A percentile compares a stretch with the other conserved stretches of the same genome.
Evolutionary conservation across 2,113 vertebrate species (phyloP).

Genomic region (Felis chaus): DNA sequence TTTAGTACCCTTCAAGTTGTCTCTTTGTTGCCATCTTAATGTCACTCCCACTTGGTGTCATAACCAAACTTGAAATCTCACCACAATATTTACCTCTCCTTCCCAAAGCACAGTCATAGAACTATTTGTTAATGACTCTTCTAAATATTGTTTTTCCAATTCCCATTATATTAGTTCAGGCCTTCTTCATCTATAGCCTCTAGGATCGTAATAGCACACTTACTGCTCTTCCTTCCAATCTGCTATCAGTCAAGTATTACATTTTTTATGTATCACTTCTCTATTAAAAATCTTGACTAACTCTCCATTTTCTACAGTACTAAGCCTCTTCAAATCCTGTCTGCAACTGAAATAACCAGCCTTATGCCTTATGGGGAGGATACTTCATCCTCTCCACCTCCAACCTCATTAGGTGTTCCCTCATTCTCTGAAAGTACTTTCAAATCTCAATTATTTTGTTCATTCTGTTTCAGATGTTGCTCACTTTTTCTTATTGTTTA

Average conservation of each 20-base stretch:
- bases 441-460: neutral
- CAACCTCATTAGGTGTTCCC: neutral
- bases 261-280: neutral
- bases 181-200: neutral
- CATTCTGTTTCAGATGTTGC: neutral
- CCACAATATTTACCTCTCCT: neutral
- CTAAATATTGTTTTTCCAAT: neutral
- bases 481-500: neutral
- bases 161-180: neutral
- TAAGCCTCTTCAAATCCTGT: neutral
- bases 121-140: neutral
- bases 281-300: neutral
- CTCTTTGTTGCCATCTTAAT: neutral
- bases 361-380: neutral
- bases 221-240: neutral
- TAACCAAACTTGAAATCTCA: neutral
- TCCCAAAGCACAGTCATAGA: neutral
- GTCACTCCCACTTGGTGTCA: neutral
- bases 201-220: neutral
- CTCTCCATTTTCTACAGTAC: neutral
- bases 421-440: slow-evolving; percentile 6
- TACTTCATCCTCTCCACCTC: neutral
- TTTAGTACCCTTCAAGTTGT: neutral
- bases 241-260: neutral
- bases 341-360: neutral